A percentile compares a stretch with the other conserved stretches of the same genome.
Conservation (phyloP, 2,888 invertebrate species). For the Dicyrtoma fusca region DNA sequence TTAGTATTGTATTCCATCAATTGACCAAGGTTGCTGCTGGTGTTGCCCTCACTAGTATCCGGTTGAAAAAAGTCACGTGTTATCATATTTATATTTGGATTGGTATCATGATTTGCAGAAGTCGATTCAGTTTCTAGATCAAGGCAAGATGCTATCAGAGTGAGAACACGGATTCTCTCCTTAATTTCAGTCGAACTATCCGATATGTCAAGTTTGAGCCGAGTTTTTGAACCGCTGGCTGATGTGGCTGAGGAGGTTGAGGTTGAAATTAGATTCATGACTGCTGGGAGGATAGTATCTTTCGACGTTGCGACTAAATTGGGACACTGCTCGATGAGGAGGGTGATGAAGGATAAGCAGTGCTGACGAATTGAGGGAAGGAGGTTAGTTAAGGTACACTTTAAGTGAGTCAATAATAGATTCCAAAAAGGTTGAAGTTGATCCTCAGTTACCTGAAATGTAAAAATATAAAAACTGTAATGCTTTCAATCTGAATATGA, state of each 20-base stretch:
- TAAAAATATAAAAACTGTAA: too few species aligned
- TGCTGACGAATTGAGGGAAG: constrained; percentile 79
- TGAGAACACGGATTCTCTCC: constrained; percentile 48
- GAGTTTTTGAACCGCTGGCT: constrained; percentile 64
- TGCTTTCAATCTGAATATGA: too few species aligned
- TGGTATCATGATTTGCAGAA: background rate
- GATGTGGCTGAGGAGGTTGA: constrained; percentile 68
- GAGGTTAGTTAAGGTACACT: constrained; percentile 90
- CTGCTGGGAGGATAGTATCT: constrained; percentile 74
- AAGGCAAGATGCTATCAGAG: constrained; percentile 50
- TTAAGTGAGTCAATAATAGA: constrained; percentile 75
- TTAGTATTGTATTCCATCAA: too few species aligned
- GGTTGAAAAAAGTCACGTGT: too few species aligned
- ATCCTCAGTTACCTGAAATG: constrained; percentile 60
- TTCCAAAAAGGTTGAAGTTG: constrained; percentile 75
- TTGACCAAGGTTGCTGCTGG: too few species aligned
- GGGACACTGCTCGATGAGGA: constrained; percentile 71
- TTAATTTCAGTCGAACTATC: constrained; percentile 59
- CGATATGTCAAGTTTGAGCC: constrained; percentile 71
- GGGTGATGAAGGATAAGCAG: constrained; percentile 76
- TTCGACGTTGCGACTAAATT: constrained; percentile 69
- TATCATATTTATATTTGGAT: too few species aligned
- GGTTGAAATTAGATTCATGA: constrained; percentile 80
- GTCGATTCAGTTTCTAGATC: constrained; percentile 13
- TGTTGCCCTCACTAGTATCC: too few species aligned